Evolutionary conservation across 2,113 vertebrate species (phyloP), one percentile per base, ranked within the genome.

Genomic region (Zapornia atra): DNA sequence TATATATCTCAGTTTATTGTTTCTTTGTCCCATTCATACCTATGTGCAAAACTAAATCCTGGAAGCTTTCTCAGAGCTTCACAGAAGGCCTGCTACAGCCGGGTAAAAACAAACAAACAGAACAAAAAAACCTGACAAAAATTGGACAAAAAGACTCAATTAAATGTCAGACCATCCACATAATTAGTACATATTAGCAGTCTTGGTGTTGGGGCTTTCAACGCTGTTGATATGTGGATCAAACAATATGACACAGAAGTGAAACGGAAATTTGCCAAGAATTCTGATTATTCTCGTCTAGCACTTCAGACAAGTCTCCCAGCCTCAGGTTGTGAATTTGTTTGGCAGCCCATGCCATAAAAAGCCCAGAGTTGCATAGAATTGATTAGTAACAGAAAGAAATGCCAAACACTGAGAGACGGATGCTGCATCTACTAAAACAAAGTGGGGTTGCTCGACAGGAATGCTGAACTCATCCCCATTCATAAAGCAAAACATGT

Each of bases 351-450:
- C 97, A 86, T 95, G 94, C 95, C 97, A 95, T 92, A 95, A 95
- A 95, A 95, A 89, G 96, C 96, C 90, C 93, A 85, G 89, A 97
- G 91, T 98, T 98, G 98, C 98, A 98, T 98, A 98, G 98, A 98
- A 96, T 98, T 97, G 96, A 96, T 97, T 96, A 97, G 96, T 97
- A 97, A 97, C 90, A 95, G 96, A 98, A 97, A 95, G 84, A 95
- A 95, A 97, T 93, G 95, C 86, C 76, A 86, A 92, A 96, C 92
- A 96, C 78, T 91, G 94, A 95, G 93, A 95, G 81, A 96, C 90
- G 94, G 86, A 91, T 76, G 93, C 86, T 68, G 94, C 75, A 11
- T 69, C 68, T 72, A 90, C 83, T 92, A 89, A 82, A 96, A 96
- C 82, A 88, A 93, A 97, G 94, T 89, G 71, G 95, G 94, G 92